Conservation (phyloP, 1,140 invertebrate genomes). For the Diplogasteroides magnus region DNA sequence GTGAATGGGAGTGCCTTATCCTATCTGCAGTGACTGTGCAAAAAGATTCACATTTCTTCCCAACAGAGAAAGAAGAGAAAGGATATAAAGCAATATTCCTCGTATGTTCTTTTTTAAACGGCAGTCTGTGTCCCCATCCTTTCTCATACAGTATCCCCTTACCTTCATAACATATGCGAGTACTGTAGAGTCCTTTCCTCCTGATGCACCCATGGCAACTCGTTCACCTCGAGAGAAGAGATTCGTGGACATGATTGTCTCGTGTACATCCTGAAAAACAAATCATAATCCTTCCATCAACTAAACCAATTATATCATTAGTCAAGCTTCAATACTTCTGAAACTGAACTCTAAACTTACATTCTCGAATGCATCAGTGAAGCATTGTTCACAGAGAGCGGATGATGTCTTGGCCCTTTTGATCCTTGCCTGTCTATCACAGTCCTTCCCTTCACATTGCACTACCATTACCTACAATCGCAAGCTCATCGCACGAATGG, state of each 20-base stretch:
- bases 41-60: too few relatives aligned
- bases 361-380: slow-evolving; percentile 40
- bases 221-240: slow-evolving; percentile 79
- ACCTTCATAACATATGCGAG: slow-evolving; percentile 69
- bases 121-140: too few relatives aligned
- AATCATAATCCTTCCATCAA: slow-evolving; percentile 93
- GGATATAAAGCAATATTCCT: too few relatives aligned
- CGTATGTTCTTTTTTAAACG: too few relatives aligned
- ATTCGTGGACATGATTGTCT: slow-evolving; percentile 77
- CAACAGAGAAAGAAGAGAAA: too few relatives aligned
- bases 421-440: slow-evolving; percentile 30
- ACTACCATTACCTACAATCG: slow-evolving; percentile 18
- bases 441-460: slow-evolving; percentile 31
- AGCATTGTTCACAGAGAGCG: slow-evolving; percentile 74
- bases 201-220: slow-evolving; percentile 90
- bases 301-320: too few relatives aligned
- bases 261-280: slow-evolving; percentile 90
- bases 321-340: too few relatives aligned
- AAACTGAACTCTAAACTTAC: slow-evolving; percentile 69
- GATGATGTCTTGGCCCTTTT: slow-evolving; percentile 36
- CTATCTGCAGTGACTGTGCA: too few relatives aligned
- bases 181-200: slow-evolving; percentile 98
- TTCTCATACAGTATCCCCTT: too few relatives aligned
- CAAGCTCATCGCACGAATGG: too few relatives aligned
- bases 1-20: too few relatives aligned